Base-by-base conservation (phyloP, 2,888 invertebrate species). In the Cryptus armator region DNA sequence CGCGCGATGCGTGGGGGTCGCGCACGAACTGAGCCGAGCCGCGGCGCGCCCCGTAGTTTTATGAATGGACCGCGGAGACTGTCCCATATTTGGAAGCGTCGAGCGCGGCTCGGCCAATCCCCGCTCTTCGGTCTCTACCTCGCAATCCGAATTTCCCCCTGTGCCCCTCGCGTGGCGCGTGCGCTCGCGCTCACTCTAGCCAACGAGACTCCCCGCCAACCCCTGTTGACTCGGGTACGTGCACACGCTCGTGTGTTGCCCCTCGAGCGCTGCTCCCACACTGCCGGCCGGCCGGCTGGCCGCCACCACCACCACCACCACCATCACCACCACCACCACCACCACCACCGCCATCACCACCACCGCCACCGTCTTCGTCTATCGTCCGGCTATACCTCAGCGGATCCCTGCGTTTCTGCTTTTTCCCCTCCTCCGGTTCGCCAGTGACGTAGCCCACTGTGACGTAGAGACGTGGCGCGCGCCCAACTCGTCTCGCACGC, bases 51-150 rank as follows among this genome's bases (percentile, higher is more conserved):
- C 94, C 94, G 95, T 95, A 95, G 95, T 96, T 97, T 97, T 97
- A 97, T 97, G 96, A 97, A 97, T 97, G 97, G 96, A 96, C 95
- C 94, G 94, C 94, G 94, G 95, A 93, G 93, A 92, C 96, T 96
- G 96, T 96, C 96, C 97, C 97, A 96, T 97, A 96, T 97, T 97
- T 96, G 96, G 96, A 96, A 96, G 96, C 96, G 96, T 94, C 94
- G 94, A 94, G 94, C 94, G 94, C 92, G 93, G 89, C 92, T 91
- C 93, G 94, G 94, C 95, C 95, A 95, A 95, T 95, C 92, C 94
- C 93, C 93, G 93, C 91, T 91, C 91, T 90, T 87, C 86, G 86
- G 83, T 81, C 81, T 70, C 74, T 79, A 84, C 83, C 83, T 86
- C 85, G 84, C 86, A 64, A 82, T 85, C 79, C 83, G 75, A 79